Evolutionary conservation across 2,113 vertebrate genomes (phyloP).

Genomic region (Coryphaenoides rupestris): DNA sequence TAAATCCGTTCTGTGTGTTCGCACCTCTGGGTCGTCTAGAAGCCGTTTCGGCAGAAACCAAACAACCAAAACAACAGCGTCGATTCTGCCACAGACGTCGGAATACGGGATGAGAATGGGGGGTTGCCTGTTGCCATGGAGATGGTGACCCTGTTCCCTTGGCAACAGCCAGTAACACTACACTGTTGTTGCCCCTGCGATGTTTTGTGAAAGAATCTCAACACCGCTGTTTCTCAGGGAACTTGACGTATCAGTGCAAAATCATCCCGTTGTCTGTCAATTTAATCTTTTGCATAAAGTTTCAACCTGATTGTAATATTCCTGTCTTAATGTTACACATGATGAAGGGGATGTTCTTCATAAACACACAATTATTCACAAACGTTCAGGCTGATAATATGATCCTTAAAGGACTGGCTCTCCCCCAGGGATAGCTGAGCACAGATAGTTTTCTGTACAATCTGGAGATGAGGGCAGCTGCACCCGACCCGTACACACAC

Average conservation of each 20-base stretch:
- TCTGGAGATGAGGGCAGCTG: neutral
- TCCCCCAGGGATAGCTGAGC: too few relatives aligned
- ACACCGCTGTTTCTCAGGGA: neutral
- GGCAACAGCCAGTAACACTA: constrained; percentile 52
- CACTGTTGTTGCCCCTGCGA: neutral
- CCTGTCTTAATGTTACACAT: too few relatives aligned
- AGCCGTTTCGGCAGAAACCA: neutral
- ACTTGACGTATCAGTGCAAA: neutral
- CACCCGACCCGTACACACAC: constrained; percentile 3
- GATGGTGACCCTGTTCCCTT: constrained; percentile 60
- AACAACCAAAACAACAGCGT: neutral
- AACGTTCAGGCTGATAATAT: neutral
- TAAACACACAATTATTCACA: too few relatives aligned
- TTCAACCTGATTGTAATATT: too few relatives aligned
- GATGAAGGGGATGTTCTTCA: too few relatives aligned
- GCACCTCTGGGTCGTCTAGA: neutral
- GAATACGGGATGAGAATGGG: neutral
- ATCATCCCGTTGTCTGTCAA: neutral
- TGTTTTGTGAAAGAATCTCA: neutral
- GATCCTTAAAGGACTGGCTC: neutral
- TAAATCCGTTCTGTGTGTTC: neutral
- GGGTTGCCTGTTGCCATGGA: constrained; percentile 37
- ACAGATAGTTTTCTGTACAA: too few relatives aligned
- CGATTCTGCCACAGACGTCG: neutral
- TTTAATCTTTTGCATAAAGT: neutral